phyloP scores from a whole-genome alignment of 2,888 invertebrate species.

The Aplocera efformata region DNA sequence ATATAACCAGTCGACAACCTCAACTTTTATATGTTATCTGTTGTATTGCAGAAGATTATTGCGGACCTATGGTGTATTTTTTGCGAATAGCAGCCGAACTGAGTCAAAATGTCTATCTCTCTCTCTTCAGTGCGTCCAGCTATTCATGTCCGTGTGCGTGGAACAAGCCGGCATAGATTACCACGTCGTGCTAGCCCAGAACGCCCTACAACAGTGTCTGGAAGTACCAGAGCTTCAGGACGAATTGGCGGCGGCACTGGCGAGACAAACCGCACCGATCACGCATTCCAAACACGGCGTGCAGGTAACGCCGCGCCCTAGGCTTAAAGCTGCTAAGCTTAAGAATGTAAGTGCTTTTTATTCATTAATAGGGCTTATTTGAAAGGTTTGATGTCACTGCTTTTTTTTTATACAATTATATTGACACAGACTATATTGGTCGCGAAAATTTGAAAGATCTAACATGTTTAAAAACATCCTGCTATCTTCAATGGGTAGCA shows the following conservation, averaged over 20 bases:
- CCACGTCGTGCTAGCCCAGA: constrained; percentile 98
- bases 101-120: too few species aligned
- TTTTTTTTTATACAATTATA: neutral
- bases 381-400: constrained; percentile 6
- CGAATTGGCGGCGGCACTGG: constrained; percentile 94
- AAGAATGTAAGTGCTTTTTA: constrained; percentile 62
- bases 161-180: constrained; percentile 98
- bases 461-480: too few species aligned
- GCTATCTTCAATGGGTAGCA: too few species aligned
- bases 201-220: constrained; percentile 95
- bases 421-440: too few species aligned
- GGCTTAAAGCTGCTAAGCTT: constrained; percentile 64
- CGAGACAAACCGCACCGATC: constrained; percentile 95
- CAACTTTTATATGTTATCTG: too few species aligned
- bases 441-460: too few species aligned
- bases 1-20: too few species aligned
- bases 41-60: too few species aligned
- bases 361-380: constrained; percentile 16
- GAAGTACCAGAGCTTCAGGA: constrained; percentile 91
- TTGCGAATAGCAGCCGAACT: too few species aligned
- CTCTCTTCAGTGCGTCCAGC: constrained; percentile 89
- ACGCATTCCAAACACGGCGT: constrained; percentile 90
- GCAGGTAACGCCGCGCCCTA: constrained; percentile 79
- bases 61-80: too few species aligned
- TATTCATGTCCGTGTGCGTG: constrained; percentile 97